A percentile compares a stretch with the other conserved stretches of the same genome.
Evolutionary conservation across 23 tunicate genomes (phyloP).

Genomic region (Ascidia mentula): DNA sequence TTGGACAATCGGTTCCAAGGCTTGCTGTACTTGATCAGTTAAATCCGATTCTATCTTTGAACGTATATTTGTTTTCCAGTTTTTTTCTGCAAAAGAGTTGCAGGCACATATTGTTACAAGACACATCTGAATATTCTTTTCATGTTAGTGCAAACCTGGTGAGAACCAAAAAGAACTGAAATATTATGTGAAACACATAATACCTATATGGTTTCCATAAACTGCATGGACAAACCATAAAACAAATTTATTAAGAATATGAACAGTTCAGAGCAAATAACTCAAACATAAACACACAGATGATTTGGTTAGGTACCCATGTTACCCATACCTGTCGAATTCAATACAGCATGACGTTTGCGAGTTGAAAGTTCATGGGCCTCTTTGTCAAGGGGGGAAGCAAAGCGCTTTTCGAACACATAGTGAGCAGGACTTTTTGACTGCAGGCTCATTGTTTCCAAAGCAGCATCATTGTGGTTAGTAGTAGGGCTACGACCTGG

Average conservation of each 20-base stretch:
- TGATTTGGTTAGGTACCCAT: too few relatives aligned
- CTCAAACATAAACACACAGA: too few relatives aligned
- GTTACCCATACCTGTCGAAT: slow-evolving; percentile 30
- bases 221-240: too few relatives aligned
- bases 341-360: slow-evolving; percentile 42
- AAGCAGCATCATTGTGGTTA: slow-evolving; percentile 20
- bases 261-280: too few relatives aligned
- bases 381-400: slow-evolving; percentile 48
- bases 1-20: slow-evolving; percentile 52
- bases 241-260: too few relatives aligned
- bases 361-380: slow-evolving; percentile 33
- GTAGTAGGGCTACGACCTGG: slow-evolving; percentile 8
- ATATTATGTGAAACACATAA: too few relatives aligned
- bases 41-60: slow-evolving; percentile 73
- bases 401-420: slow-evolving; percentile 18
- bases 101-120: too few relatives aligned
- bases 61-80: slow-evolving; percentile 65
- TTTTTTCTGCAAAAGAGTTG: slow-evolving; percentile 43
- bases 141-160: too few relatives aligned
- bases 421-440: slow-evolving; percentile 36
- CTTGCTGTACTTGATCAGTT: slow-evolving; percentile 74
- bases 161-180: too few relatives aligned
- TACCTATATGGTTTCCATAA: too few relatives aligned
- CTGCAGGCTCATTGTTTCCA: slow-evolving; percentile 48
- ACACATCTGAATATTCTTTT: too few relatives aligned